Base-by-base conservation (phyloP, 2,888 invertebrate genomes). In the Hydraecia micacea region DNA sequence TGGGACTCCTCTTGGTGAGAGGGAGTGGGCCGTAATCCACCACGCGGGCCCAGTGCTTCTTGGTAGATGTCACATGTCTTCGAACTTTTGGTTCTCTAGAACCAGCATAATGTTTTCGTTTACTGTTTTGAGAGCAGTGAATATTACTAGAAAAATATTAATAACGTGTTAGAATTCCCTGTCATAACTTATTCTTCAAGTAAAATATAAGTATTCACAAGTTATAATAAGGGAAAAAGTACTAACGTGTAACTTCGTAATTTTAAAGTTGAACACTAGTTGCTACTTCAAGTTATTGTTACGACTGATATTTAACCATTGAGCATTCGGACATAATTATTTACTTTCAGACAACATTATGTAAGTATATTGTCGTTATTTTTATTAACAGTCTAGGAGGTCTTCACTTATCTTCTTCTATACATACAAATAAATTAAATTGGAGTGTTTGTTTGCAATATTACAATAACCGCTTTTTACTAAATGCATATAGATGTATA, bases 211-310 rank as follows among this genome's bases (percentile, higher is more conserved):
- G 3, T 36, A 42, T 28, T 60, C 63, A 70, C 25, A 73, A 74
- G 32, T 66, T 70, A n/a, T 36, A 36, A 28, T 36, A 62, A 58
- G 21, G 39, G 65, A 78, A 67, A 21, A 66, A 49, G 18, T 52
- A 25, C 21, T 52, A 7, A 32, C 13, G 52, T 11, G 60, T 46
- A 68, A 68, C 58, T 77, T 28, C 39, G 36, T 63, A 71, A 42
- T 21, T 42, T 68, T 32, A 39, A 69, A 81, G 65, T 75, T 73
- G n/a, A 49, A 60, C 58, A 49, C 25, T 65, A 7, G 65, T 75
- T 70, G 5, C 18, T 58, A 32, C 60, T n/a, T n/a, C n/a, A 46
- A 52, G 18, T 32, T 39, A 39, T 62, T 80, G 60, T 69, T 73
- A 42, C 49, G 18, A 49, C 49, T 49, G 49, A 49, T 6, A 49